A percentile compares a stretch with the other conserved stretches of the same genome.
Evolutionary conservation across 2,888 invertebrate genomes (phyloP).

Genomic region (Eupithecia pulchellata): DNA sequence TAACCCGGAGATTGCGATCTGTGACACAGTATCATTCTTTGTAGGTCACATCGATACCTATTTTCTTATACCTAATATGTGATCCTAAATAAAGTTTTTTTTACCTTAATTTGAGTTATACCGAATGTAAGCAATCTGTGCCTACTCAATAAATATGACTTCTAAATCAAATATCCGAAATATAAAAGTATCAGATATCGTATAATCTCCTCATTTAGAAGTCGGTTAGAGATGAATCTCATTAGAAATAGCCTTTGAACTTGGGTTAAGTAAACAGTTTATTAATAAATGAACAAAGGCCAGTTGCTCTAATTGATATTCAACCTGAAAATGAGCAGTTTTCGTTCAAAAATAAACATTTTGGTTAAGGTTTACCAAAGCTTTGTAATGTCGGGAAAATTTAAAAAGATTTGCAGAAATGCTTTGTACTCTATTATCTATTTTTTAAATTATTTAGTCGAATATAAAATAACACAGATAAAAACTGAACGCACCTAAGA

Average conservation of each 20-base stretch:
- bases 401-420: neutral
- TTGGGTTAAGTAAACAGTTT: conserved; percentile 48
- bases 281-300: conserved; percentile 50
- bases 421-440: neutral
- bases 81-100: too few species aligned
- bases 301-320: conserved; percentile 28
- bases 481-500: neutral
- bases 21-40: too few species aligned
- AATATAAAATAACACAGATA: neutral
- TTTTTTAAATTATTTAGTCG: neutral
- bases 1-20: too few species aligned
- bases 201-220: conserved; percentile 15
- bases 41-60: too few species aligned
- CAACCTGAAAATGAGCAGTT: conserved; percentile 19
- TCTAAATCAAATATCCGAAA: conserved; percentile 13
- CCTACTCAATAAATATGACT: neutral
- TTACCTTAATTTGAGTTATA: too few species aligned
- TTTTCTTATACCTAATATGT: too few species aligned
- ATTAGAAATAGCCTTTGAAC: conserved; percentile 52
- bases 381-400: neutral
- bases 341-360: conserved; percentile 3
- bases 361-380: neutral
- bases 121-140: neutral
- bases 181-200: conserved; percentile 30
- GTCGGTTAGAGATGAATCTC: conserved; percentile 48